A percentile compares a stretch with the other conserved stretches of the same genome.
Conservation (phyloP, 92 coral and sea anemone genomes). For the Phymanthus crucifer region DNA sequence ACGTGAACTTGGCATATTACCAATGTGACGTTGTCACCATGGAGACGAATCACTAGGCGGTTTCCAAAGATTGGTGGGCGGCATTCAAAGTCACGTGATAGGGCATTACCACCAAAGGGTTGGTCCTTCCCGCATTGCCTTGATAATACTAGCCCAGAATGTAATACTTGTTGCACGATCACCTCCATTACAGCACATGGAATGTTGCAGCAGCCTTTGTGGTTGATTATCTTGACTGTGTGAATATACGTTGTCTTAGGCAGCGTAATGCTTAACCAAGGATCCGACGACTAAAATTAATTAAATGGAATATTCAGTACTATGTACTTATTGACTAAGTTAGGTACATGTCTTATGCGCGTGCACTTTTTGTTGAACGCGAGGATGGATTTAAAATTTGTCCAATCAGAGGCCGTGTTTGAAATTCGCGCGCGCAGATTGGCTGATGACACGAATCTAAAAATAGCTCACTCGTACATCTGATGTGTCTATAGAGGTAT, state of each 20-base stretch:
- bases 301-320: neutral
- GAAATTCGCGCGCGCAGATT: no score
- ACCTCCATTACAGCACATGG: neutral
- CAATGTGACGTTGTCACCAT: neutral
- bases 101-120: neutral
- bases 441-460: no score
- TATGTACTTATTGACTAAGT: no score
- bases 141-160: neutral
- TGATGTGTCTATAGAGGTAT: no score
- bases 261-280: conserved; percentile 37
- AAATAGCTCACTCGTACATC: no score
- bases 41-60: conserved; percentile 28
- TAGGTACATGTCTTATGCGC: no score
- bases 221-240: conserved; percentile 6
- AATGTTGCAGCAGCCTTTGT: conserved; percentile 2
- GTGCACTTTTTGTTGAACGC: no score
- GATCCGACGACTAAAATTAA: conserved; percentile 18
- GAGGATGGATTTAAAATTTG: no score
- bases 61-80: conserved; percentile 44
- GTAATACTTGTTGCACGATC: neutral
- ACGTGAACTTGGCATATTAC: conserved; percentile 27
- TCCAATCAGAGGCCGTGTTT: no score
- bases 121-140: conserved; percentile 1
- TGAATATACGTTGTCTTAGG: conserved; percentile 19
- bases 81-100: conserved; percentile 11